phyloP scores from a whole-genome alignment of 2,797 vertebrate genomes.

The Clarias platycephalus region DNA sequence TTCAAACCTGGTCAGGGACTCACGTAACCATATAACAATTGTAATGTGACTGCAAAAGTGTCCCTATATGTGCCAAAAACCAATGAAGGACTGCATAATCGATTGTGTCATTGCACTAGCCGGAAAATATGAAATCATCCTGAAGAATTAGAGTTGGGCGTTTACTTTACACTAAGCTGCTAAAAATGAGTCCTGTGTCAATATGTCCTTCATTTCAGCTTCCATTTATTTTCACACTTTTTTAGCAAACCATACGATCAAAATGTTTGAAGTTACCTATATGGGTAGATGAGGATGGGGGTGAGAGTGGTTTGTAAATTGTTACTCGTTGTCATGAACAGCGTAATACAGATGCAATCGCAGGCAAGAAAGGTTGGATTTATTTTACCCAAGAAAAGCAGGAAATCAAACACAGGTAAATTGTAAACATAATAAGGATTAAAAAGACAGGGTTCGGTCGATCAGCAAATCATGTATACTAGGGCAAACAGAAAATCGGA shows the following conservation, averaged over 20 bases:
- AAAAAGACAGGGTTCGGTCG: too few relatives aligned
- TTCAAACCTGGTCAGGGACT: not conserved
- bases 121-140: not conserved
- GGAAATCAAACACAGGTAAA: too few relatives aligned
- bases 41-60: not conserved
- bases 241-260: not conserved
- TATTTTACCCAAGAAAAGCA: too few relatives aligned
- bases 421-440: too few relatives aligned
- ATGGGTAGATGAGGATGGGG: not conserved
- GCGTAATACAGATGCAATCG: too few relatives aligned
- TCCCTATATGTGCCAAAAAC: not conserved
- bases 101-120: not conserved
- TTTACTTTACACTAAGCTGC: not conserved
- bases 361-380: too few relatives aligned
- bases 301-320: too few relatives aligned
- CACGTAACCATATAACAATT: not conserved
- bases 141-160: not conserved
- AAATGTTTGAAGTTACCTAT: not conserved
- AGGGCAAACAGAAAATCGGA: too few relatives aligned
- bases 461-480: too few relatives aligned
- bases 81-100: not conserved
- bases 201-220: not conserved
- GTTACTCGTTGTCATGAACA: too few relatives aligned
- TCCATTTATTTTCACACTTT: not conserved
- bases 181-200: not conserved